Evolutionary conservation across 2,113 vertebrate species (phyloP).

Genomic region (Struthidea cinerea): DNA sequence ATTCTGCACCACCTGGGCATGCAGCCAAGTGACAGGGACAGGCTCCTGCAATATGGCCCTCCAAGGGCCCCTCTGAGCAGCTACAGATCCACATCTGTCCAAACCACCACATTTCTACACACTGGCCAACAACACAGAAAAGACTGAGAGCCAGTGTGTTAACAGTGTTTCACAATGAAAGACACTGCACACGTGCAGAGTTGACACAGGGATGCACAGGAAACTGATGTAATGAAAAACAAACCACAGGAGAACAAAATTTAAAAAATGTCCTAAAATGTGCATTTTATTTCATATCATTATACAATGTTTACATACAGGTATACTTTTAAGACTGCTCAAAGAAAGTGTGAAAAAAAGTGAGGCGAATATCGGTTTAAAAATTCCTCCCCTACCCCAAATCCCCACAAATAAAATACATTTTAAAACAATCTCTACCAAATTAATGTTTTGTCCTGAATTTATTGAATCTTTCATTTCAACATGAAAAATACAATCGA

Average conservation of each 20-base stretch:
- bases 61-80: not conserved
- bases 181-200: rapidly evolving
- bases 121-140: not conserved
- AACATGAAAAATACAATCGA: constrained; percentile 60
- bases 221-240: not conserved
- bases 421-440: constrained; percentile 53
- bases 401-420: constrained; percentile 58
- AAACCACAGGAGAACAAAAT: constrained; percentile 64
- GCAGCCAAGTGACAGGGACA: not conserved
- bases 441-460: constrained; percentile 55
- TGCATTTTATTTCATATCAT: constrained; percentile 90
- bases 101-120: not conserved
- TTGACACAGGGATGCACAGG: not conserved
- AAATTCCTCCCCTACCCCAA: constrained; percentile 55
- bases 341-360: constrained; percentile 76
- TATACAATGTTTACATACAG: constrained; percentile 88
- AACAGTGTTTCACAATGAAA: rapidly evolving
- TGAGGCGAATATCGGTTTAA: constrained; percentile 70
- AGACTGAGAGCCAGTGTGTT: not conserved
- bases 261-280: constrained; percentile 86
- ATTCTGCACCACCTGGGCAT: not conserved
- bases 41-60: not conserved
- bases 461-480: constrained; percentile 61
- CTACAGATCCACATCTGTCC: not conserved
- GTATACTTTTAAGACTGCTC: constrained; percentile 81